Percentiles rank a stretch among this genome's conserved stretches.
phyloP scores from a whole-genome alignment of 2,888 invertebrate species.

The Tetheella fluctuosa region DNA sequence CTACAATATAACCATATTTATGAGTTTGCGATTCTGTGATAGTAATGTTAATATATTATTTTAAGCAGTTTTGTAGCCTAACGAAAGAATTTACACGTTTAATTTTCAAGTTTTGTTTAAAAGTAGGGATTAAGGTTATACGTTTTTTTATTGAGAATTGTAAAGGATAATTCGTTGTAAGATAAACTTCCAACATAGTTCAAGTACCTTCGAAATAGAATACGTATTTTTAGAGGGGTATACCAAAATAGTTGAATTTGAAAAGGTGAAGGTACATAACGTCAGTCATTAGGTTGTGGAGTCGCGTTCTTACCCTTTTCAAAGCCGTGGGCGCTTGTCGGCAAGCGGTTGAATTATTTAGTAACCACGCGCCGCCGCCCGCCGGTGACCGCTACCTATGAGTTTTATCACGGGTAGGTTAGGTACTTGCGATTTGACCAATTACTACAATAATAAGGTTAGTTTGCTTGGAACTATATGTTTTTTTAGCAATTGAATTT shows the following conservation, averaged over 20 bases:
- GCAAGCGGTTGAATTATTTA: constrained; percentile 70
- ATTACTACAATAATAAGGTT: constrained; percentile 34
- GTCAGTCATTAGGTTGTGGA: constrained; percentile 53
- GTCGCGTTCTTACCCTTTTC: constrained; percentile 64
- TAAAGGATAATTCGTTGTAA: background rate
- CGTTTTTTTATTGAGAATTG: no score
- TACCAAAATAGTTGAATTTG: constrained; percentile 23
- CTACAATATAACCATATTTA: constrained; percentile 63
- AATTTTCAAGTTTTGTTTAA: no score
- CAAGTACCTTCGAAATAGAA: constrained; percentile 8
- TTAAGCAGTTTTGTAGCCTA: background rate
- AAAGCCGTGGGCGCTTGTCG: constrained; percentile 61
- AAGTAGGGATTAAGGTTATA: no score
- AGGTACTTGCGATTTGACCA: constrained; percentile 36
- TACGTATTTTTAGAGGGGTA: constrained; percentile 15
- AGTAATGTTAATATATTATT: background rate
- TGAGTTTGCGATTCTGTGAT: constrained; percentile 25
- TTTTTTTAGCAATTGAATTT: background rate
- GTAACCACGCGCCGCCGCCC: constrained; percentile 45
- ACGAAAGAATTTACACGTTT: background rate
- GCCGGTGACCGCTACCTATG: constrained; percentile 47
- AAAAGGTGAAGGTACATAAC: constrained; percentile 32
- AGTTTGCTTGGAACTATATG: background rate
- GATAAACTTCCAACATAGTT: background rate
- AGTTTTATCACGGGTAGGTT: constrained; percentile 50